Base-by-base conservation (phyloP, 2,797 vertebrate genomes). In the Cynodonichthys magdalenae region DNA sequence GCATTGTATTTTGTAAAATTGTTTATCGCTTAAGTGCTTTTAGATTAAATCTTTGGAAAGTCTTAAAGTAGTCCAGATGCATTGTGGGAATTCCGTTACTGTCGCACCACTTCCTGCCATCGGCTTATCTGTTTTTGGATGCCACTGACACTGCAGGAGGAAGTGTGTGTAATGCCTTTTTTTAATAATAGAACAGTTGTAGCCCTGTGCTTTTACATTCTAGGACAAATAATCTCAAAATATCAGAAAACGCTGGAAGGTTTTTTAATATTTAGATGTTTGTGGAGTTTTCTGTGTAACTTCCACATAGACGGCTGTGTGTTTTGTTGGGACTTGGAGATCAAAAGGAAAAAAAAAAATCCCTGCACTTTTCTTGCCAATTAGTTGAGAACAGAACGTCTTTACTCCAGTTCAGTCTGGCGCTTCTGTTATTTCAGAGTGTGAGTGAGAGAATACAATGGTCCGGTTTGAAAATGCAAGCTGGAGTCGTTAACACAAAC, bases 401-500 rank as follows among this genome's bases (percentile, higher is more conserved):
- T 59, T 67, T 7, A 28, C 53, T 64, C 24, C 6, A 19, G 8
- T 59, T 74, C 53, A 63, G 45, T 74, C 65, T 71, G 59, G 41
- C 59, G 14, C 46, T 6, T 9, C 59, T 28, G 20, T 29, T 62
- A 17, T 49, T 60, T 54, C 51, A 53, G 42, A 65, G 28, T 29
- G 12, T 15, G 47, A 59, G 65, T 42, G 51, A 59, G 51, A 59
- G 45, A 75, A 55, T 47, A 31, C 17, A 50, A 34, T 29, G 3
- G 57, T 63, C 74, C n/a, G 3, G 42, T 69, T 78, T 54, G 53
- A 62, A 61, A 72, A 51, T 47, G 45, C 58, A 55, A 44, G 46
- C 61, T 70, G 39, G 54, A 45, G 45, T 27, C 58, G 12, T 45
- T 45, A 36, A 53, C 45, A 45, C 15, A 4, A 41, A 45, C 67